phyloP scores from a whole-genome alignment of 2,113 vertebrate species.

The Seriola rivoliana region DNA sequence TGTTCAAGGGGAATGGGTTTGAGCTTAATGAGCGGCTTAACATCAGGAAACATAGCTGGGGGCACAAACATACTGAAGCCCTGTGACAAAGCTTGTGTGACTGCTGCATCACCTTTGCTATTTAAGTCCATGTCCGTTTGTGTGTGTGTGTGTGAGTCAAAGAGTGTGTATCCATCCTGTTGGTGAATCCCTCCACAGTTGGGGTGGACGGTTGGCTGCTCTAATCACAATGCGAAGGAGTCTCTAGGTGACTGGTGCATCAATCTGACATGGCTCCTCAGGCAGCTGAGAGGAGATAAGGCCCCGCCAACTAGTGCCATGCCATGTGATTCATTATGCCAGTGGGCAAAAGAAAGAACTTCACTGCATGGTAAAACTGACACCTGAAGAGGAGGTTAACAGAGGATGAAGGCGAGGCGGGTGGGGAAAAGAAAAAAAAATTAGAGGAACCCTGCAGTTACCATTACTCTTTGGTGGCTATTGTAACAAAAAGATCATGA shows the following conservation, averaged over 20 bases:
- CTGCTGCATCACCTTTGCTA: constrained; percentile 80
- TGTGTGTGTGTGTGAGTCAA: constrained; percentile 43
- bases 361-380: constrained; percentile 67
- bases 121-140: constrained; percentile 57
- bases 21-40: constrained; percentile 82
- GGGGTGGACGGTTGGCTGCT: constrained; percentile 75
- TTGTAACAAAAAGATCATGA: constrained; percentile 53
- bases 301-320: constrained; percentile 65
- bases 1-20: constrained; percentile 82
- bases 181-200: constrained; percentile 54
- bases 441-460: constrained; percentile 44
- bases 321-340: constrained; percentile 78
- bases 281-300: constrained; percentile 76
- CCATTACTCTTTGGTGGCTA: constrained; percentile 21
- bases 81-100: constrained; percentile 70
- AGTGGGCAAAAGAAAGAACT: constrained; percentile 64
- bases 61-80: constrained; percentile 71
- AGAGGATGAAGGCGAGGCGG: constrained; percentile 17
- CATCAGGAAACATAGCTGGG: constrained; percentile 79
- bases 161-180: constrained; percentile 50
- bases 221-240: constrained; percentile 75
- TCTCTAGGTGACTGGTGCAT: constrained; percentile 82
- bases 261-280: constrained; percentile 82
- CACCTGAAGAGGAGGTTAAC: constrained; percentile 67
- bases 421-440: constrained; percentile 37